A percentile compares a stretch with the other conserved stretches of the same genome.
Evolutionary conservation across 1,140 invertebrate genomes (phyloP).

Genomic region (Myzus persicae): DNA sequence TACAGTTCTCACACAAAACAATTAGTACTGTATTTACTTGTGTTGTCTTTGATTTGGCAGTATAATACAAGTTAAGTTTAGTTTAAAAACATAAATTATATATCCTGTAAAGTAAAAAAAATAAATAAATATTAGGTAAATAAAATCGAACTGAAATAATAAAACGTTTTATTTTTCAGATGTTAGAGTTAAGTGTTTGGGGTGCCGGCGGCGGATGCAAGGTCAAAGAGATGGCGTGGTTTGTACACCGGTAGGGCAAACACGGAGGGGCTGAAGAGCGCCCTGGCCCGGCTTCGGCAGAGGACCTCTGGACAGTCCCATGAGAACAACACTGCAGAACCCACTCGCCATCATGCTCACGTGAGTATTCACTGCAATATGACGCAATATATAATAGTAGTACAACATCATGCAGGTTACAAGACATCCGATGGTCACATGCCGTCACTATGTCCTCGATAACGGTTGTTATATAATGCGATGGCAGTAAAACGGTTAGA

Average conservation of each 20-base stretch:
- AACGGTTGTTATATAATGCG: neutral
- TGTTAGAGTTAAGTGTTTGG: constrained; percentile 24
- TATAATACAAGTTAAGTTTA: too few species aligned
- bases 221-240: constrained; percentile 43
- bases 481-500: neutral
- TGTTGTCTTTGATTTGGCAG: neutral
- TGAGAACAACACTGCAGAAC: constrained; percentile 46
- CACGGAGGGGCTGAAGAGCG: constrained; percentile 62
- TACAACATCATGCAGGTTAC: neutral
- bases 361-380: constrained; percentile 3
- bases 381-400: neutral
- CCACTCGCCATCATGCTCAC: constrained; percentile 45
- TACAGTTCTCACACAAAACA: neutral
- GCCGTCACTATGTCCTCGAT: neutral
- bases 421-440: neutral
- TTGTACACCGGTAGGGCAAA: constrained; percentile 59
- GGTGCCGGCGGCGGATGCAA: constrained; percentile 48
- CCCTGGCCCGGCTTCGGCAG: constrained; percentile 65
- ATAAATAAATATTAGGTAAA: neutral
- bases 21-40: neutral
- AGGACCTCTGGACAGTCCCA: constrained; percentile 60
- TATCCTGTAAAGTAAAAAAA: too few species aligned
- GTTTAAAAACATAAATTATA: neutral
- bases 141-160: neutral
- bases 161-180: neutral